phyloP scores from a whole-genome alignment of 2,797 vertebrate genomes.

The Harpagifer antarcticus region DNA sequence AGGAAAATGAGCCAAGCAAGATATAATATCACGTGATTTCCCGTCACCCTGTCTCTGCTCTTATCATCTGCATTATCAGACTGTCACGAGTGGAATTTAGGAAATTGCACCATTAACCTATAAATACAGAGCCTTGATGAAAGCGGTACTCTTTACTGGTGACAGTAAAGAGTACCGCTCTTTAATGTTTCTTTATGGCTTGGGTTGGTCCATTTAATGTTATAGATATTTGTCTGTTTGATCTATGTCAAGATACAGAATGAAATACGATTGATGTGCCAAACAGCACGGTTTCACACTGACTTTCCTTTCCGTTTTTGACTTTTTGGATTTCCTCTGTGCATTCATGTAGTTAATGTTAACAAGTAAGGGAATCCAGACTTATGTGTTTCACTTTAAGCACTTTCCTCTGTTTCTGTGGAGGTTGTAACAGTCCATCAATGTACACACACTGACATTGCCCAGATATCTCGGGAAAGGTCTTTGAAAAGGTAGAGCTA shows the following conservation, averaged over 20 bases:
- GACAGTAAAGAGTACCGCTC: too few relatives aligned
- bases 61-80: conserved; percentile 42
- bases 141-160: conserved; percentile 25
- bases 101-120: conserved; percentile 45
- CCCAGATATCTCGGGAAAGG: conserved; percentile 43
- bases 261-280: conserved; percentile 28
- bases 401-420: conserved; percentile 59
- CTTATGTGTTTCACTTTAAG: conserved; percentile 62
- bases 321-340: not conserved
- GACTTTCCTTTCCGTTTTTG: not conserved
- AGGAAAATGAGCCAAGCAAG: conserved; percentile 1
- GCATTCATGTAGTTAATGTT: conserved; percentile 65
- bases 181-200: conserved; percentile 34
- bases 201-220: conserved; percentile 41
- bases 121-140: conserved; percentile 26
- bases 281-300: conserved; percentile 34
- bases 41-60: not conserved
- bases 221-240: conserved; percentile 32
- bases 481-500: conserved; percentile 40
- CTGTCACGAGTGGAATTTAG: conserved; percentile 38
- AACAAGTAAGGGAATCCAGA: conserved; percentile 52
- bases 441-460: conserved; percentile 42
- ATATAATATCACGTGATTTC: conserved; percentile 10
- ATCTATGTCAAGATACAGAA: conserved; percentile 31
- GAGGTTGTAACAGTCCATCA: conserved; percentile 42